Conservation (phyloP, 1,140 invertebrate genomes). For the Thaumetopoea pityocampa region DNA sequence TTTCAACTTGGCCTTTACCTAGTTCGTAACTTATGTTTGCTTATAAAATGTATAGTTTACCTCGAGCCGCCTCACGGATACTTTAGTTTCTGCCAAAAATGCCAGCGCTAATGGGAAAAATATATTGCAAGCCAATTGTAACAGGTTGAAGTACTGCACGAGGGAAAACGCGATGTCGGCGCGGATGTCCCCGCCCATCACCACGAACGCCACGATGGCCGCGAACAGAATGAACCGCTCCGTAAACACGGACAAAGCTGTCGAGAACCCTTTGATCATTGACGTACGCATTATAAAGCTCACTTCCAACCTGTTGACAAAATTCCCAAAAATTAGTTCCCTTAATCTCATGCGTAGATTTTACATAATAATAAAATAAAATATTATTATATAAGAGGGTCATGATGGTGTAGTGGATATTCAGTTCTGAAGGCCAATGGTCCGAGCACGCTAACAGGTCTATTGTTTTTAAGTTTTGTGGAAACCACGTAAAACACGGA, state of each 20-base stretch:
- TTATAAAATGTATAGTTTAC: too few species aligned
- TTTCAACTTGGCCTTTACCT: too few species aligned
- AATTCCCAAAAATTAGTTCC: too few species aligned
- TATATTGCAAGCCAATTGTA: conserved; percentile 84
- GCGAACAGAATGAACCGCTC: conserved; percentile 84
- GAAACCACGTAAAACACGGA: too few species aligned
- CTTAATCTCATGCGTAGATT: too few species aligned
- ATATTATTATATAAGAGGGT: too few species aligned
- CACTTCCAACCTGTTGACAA: conserved; percentile 78
- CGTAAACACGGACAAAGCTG: conserved; percentile 80
- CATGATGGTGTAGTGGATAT: too few species aligned
- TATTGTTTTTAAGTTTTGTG: too few species aligned
- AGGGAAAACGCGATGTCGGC: conserved; percentile 85
- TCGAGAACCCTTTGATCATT: conserved; percentile 83
- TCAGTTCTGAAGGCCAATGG: too few species aligned
- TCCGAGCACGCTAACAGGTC: too few species aligned
- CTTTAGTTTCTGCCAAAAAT: conserved; percentile 77
- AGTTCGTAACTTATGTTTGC: too few species aligned
- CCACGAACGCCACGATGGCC: conserved; percentile 82
- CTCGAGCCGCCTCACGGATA: conserved; percentile 80
- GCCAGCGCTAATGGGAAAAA: conserved; percentile 82
- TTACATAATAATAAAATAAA: too few species aligned
- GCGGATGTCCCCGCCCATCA: conserved; percentile 78
- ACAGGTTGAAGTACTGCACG: conserved; percentile 84
- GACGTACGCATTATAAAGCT: conserved; percentile 81